These are phyloP conservation scores for Lapara coniferarum DNA, from an alignment of 2,888 invertebrate species.

Conservation along the genomic window DNA sequence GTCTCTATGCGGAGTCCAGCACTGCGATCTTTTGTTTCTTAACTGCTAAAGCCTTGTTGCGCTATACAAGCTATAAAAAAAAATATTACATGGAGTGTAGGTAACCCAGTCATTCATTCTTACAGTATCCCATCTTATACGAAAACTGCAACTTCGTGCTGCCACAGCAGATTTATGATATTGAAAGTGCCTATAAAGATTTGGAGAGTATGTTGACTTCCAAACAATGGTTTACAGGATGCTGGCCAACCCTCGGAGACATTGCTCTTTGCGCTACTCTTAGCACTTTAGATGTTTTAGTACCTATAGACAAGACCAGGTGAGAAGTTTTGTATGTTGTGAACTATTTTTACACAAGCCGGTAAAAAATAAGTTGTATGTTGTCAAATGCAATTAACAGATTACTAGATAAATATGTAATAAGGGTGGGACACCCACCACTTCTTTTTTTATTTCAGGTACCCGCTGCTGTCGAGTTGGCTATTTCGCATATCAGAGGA, in stretches of 20 bases:
- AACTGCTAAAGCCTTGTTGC: too few species aligned
- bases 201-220: constrained; percentile 56
- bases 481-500: constrained; percentile 59
- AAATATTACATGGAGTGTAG: too few species aligned
- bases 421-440: background rate
- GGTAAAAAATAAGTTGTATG: too few species aligned
- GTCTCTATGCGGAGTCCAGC: too few species aligned
- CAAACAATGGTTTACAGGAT: constrained; percentile 55
- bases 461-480: constrained; percentile 58
- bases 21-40: too few species aligned
- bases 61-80: too few species aligned
- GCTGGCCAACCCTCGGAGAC: constrained; percentile 57
- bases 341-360: background rate
- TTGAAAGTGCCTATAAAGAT: constrained; percentile 58
- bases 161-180: constrained; percentile 58
- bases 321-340: background rate
- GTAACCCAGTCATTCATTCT: constrained; percentile 4
- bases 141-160: constrained; percentile 59
- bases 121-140: constrained; percentile 64
- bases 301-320: constrained; percentile 59
- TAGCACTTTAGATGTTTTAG: constrained; percentile 61
- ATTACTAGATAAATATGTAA: too few species aligned
- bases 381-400: too few species aligned
- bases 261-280: constrained; percentile 60
- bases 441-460: constrained; percentile 44